These are phyloP conservation scores for Trissonchulus latispiculum DNA, from an alignment of 2,888 invertebrate species.

Conservation along the genomic window DNA sequence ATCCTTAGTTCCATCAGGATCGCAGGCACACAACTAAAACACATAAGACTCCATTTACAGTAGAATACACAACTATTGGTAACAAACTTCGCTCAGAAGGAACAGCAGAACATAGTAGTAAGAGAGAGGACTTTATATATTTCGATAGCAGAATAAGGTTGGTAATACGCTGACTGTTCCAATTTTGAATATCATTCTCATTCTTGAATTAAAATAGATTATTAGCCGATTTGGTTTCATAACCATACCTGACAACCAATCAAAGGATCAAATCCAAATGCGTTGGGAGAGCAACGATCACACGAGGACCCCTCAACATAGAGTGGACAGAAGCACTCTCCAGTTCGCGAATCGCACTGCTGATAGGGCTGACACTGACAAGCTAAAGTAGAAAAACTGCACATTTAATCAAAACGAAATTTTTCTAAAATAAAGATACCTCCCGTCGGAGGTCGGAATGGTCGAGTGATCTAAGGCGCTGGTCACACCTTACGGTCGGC, in stretches of 20 bases:
- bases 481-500: too few species aligned
- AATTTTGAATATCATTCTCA: not conserved
- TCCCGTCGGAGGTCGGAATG: too few species aligned
- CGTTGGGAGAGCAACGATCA: conserved; percentile 73
- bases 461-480: too few species aligned
- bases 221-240: conserved; percentile 21
- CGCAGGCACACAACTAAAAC: conserved; percentile 67
- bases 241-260: conserved; percentile 81
- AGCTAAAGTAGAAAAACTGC: conserved; percentile 36
- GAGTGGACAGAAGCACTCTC: conserved; percentile 82
- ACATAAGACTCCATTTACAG: not conserved
- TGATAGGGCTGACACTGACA: conserved; percentile 62
- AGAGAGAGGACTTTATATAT: too few species aligned
- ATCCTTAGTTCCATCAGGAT: conserved; percentile 64
- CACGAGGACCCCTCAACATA: conserved; percentile 79
- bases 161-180: too few species aligned
- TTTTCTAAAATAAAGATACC: too few species aligned
- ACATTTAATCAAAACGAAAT: too few species aligned
- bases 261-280: conserved; percentile 82
- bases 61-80: not conserved
- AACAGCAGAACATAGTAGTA: too few species aligned
- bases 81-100: too few species aligned
- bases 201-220: too few species aligned
- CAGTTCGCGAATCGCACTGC: conserved; percentile 75
- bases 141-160: too few species aligned